Evolutionary conservation across 2,113 vertebrate genomes (phyloP).

Genomic region (Butastur rufipennis): DNA sequence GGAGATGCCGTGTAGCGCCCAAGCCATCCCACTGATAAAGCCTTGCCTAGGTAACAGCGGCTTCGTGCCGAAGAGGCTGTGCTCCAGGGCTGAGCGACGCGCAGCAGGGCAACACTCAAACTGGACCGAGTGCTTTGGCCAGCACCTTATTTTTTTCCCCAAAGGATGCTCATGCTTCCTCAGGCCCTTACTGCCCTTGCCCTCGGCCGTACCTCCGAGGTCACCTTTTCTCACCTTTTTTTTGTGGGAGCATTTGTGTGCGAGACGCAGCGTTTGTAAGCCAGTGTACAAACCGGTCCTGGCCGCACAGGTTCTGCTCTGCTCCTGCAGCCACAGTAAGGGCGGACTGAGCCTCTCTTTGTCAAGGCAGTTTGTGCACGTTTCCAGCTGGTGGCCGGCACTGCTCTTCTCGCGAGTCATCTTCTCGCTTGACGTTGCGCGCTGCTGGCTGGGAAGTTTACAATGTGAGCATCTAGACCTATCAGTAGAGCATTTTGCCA

Average conservation of each 20-base stretch:
- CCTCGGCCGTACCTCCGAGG: fast-evolving
- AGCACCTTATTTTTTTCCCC: not conserved
- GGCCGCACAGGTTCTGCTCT: not conserved
- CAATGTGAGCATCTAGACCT: not conserved
- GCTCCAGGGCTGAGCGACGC: not conserved
- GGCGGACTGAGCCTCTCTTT: not conserved
- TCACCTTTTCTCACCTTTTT: not conserved
- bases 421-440: not conserved
- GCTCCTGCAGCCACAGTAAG: fast-evolving
- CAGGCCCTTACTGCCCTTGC: not conserved
- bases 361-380: fast-evolving
- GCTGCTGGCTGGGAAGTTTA: not conserved
- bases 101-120: not conserved
- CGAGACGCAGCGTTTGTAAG: not conserved
- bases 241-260: not conserved
- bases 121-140: not conserved
- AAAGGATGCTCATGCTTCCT: not conserved
- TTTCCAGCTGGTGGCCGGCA: not conserved
- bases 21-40: not conserved
- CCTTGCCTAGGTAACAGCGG: not conserved
- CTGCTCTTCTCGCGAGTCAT: not conserved
- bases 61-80: not conserved
- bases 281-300: not conserved
- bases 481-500: not conserved
- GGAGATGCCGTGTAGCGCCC: fast-evolving